Percentiles rank a stretch among this genome's conserved stretches.
Conservation (phyloP, 2,888 invertebrate species). For the Patella caerulea region DNA sequence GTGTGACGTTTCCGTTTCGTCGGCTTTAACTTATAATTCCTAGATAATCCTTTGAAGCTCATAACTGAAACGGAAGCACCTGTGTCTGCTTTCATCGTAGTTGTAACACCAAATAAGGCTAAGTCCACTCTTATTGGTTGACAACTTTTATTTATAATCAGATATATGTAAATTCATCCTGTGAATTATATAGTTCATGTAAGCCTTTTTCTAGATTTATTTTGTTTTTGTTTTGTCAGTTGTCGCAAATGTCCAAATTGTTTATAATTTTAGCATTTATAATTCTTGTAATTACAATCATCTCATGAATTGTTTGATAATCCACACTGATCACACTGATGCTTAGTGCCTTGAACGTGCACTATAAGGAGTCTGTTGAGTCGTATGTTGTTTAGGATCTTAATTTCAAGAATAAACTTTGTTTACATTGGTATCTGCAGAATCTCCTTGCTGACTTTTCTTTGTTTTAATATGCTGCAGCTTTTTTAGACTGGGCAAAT, state of each 20-base stretch:
- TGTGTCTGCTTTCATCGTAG: too few species aligned
- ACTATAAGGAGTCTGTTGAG: neutral
- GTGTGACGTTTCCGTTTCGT: neutral
- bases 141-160: too few species aligned
- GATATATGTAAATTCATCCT: neutral
- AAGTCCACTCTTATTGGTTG: too few species aligned
- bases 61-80: neutral
- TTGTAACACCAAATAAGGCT: too few species aligned
- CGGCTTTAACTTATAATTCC: neutral
- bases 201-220: neutral
- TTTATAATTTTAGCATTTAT: neutral
- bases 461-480: neutral
- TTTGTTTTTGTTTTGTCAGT: neutral
- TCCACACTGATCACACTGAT: neutral
- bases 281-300: neutral
- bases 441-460: neutral
- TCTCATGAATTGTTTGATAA: neutral
- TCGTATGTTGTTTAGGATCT: neutral
- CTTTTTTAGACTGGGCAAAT: neutral
- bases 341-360: neutral
- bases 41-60: neutral
- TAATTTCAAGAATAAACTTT: neutral
- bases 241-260: neutral
- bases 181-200: neutral
- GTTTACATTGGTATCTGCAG: neutral